Base-by-base conservation (phyloP, 2,797 vertebrate genomes). In the Sciaenops ocellatus region DNA sequence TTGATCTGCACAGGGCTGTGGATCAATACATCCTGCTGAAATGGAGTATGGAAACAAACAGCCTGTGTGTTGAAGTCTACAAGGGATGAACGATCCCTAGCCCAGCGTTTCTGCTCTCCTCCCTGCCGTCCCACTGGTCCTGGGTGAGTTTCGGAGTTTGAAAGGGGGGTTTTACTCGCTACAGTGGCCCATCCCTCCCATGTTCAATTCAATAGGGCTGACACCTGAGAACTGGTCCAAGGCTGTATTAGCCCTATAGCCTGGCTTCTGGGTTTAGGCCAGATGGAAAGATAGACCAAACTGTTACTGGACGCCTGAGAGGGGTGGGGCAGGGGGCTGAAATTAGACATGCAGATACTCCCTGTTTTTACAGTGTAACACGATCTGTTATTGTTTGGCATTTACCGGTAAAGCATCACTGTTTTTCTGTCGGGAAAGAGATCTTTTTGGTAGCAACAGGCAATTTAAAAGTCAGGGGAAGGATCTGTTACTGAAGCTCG, bases 21-120 rank as follows among this genome's bases (percentile, higher is more conserved):
- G 89, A 92, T 94, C 93, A 82, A 93, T 94, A 87, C 55, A 13
- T 71, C 69, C 69, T n/a, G 63, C 84, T 86, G 56, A 82, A 85
- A 80, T 24, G 46, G 61, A 87, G 86, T 86, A 80, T 73, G 73
- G 64, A 82, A 83, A 88, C 86, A 89, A 87, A 86, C 83, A 69
- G 66, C 65, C 54, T 80, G 61, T 80, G 70, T 76, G 34, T 87
- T 69, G n/a, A 76, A 56, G 74, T 80, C 62, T 38, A 50, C 59
- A 74, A 62, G 66, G 65, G 66, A 66, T 62, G 48, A 82, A 47
- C 30, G 7, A 89, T 84, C 60, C 73, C 8, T 38, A 56, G 28
- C 55, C 20, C 51, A 3, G 24, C 64, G 57, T 74, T 78, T 80
- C 70, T 63, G 20, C 72, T 71, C 20, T 61, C 65, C 64, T 80